Evolutionary conservation across 1,140 invertebrate genomes (phyloP).

Genomic region (Drosophila equinoxialis): DNA sequence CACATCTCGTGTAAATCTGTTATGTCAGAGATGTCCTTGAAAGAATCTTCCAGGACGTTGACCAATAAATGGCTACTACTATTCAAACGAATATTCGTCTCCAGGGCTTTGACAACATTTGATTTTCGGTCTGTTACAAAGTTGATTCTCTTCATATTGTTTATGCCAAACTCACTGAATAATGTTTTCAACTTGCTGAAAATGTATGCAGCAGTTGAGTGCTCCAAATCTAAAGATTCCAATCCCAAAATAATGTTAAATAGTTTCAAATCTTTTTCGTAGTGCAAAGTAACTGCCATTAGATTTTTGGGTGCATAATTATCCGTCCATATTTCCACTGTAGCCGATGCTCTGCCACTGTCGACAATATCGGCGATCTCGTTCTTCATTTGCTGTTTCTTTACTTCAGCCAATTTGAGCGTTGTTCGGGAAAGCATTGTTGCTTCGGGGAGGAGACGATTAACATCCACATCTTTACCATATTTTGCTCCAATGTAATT

Average conservation of each 20-base stretch:
- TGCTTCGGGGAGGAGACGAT: not conserved
- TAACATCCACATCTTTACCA: no score
- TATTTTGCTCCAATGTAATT: no score
- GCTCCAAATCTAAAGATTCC: not conserved
- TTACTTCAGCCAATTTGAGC: not conserved
- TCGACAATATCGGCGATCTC: not conserved
- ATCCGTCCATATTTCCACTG: slow-evolving; percentile 1
- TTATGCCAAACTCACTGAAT: slow-evolving; percentile 14
- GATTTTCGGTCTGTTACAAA: not conserved
- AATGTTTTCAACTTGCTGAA: slow-evolving; percentile 1
- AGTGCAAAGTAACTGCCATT: slow-evolving; percentile 7
- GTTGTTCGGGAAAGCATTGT: not conserved
- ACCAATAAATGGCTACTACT: slow-evolving; percentile 7
- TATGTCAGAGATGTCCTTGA: not conserved
- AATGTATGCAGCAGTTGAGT: not conserved
- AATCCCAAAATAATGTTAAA: slow-evolving; percentile 11
- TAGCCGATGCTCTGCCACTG: not conserved
- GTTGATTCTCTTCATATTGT: not conserved
- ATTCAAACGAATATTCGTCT: not conserved
- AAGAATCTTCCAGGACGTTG: not conserved
- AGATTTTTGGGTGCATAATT: not conserved
- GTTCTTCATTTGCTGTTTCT: not conserved
- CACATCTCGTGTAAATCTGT: not conserved
- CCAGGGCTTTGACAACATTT: slow-evolving; percentile 11
- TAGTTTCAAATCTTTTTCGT: not conserved